Conservation (phyloP, 2,797 vertebrate genomes). For the Furcifer pardalis region DNA sequence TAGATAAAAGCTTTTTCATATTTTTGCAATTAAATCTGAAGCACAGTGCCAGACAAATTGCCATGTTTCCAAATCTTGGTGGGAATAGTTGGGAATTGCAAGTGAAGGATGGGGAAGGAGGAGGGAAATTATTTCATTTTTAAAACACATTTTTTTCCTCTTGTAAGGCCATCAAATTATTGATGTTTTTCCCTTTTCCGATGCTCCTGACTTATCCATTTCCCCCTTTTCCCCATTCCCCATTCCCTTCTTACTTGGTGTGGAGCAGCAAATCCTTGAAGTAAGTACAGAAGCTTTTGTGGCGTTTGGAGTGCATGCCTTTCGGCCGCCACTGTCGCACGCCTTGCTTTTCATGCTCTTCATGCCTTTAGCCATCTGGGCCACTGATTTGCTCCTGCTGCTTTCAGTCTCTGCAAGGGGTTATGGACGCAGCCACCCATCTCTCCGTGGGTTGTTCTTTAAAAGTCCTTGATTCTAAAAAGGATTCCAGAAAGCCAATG, state of each 20-base stretch:
- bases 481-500: background rate
- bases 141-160: constrained; percentile 58
- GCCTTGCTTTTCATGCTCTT: constrained; percentile 35
- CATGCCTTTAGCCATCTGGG: constrained; percentile 33
- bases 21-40: background rate
- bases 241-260: constrained; percentile 69
- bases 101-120: constrained; percentile 10
- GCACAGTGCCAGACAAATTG: background rate
- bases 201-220: constrained; percentile 52
- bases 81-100: background rate
- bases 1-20: background rate
- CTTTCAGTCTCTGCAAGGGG: constrained; percentile 6
- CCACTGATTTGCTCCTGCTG: background rate
- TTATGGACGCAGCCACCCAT: constrained; percentile 12
- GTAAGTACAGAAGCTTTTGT: constrained; percentile 85
- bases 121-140: constrained; percentile 2
- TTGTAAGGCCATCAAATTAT: constrained; percentile 71
- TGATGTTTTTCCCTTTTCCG: constrained; percentile 60
- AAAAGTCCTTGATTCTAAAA: background rate
- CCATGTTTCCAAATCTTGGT: background rate
- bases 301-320: constrained; percentile 48
- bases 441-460: constrained; percentile 22
- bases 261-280: constrained; percentile 98
- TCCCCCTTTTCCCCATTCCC: constrained; percentile 48
- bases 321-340: constrained; percentile 61